These are phyloP conservation scores for Vanessa cardui DNA, from an alignment of 2,888 invertebrate species.

Conservation along the genomic window DNA sequence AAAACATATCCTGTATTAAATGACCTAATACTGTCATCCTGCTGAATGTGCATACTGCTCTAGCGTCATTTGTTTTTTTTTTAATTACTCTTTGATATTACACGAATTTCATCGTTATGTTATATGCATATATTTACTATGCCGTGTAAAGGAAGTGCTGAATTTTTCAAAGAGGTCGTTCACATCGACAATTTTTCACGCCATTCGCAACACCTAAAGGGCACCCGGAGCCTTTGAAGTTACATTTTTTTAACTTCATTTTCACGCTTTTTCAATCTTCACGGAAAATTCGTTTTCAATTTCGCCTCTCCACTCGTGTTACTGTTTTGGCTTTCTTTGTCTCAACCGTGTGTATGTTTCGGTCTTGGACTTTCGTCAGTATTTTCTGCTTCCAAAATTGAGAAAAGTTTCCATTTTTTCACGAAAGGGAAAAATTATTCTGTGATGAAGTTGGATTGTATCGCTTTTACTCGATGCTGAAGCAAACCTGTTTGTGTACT, in stretches of 20 bases:
- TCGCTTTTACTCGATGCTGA: too few relatives aligned
- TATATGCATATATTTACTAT: not conserved
- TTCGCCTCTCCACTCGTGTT: conserved; percentile 22
- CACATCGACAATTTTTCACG: conserved; percentile 15
- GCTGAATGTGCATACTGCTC: too few relatives aligned
- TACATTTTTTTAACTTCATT: conserved; percentile 28
- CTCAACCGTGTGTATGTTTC: conserved; percentile 12
- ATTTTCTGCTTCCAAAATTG: not conserved
- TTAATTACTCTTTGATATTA: too few relatives aligned
- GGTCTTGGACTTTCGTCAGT: not conserved
- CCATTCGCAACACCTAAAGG: conserved; percentile 32
- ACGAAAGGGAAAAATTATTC: too few relatives aligned
- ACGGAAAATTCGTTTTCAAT: conserved; percentile 42
- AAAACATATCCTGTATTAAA: too few relatives aligned
- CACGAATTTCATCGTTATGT: too few relatives aligned
- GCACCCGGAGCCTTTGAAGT: conserved; percentile 34
- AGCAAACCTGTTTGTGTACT: too few relatives aligned
- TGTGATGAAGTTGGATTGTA: too few relatives aligned
- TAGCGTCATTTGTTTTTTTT: too few relatives aligned
- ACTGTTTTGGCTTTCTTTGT: conserved; percentile 15
- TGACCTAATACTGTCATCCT: too few relatives aligned
- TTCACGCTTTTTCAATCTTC: conserved; percentile 35
- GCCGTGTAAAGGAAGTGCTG: not conserved
- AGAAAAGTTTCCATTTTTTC: too few relatives aligned
- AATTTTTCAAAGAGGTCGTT: conserved; percentile 3